Conservation (phyloP, 2,113 vertebrate species). For the Casuarius casuarius region DNA sequence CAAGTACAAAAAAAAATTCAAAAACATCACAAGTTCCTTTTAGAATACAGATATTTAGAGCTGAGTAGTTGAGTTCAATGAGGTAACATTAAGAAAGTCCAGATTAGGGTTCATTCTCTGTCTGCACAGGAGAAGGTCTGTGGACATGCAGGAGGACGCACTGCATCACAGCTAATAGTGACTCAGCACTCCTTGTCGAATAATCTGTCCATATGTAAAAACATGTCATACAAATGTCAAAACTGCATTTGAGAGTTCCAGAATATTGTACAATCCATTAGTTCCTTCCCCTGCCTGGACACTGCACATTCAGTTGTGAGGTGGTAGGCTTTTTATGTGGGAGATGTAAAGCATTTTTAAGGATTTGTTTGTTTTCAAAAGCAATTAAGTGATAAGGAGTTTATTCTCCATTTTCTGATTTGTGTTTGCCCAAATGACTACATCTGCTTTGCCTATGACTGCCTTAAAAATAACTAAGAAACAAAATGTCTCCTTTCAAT, state of each 20-base stretch:
- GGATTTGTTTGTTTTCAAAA: neutral
- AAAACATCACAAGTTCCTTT: neutral
- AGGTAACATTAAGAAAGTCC: neutral
- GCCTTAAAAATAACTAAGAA: neutral
- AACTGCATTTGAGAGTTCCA: neutral
- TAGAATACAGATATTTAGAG: neutral
- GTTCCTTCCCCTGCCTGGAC: neutral
- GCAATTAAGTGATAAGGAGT: neutral
- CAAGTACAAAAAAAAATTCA: neutral
- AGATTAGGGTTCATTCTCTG: neutral
- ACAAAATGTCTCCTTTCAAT: neutral
- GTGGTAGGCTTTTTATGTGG: neutral
- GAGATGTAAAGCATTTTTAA: neutral
- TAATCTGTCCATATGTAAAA: neutral
- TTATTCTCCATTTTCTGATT: neutral
- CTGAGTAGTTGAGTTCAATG: neutral
- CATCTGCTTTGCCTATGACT: accelerated
- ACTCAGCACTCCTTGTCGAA: neutral
- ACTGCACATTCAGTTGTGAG: neutral
- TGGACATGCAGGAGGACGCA: neutral
- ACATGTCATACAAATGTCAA: neutral
- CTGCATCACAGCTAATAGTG: neutral
- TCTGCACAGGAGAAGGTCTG: neutral
- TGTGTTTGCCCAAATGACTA: neutral
- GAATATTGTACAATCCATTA: neutral